Evolutionary conservation across 2,888 invertebrate species (phyloP), one percentile per base, ranked within the genome.

Genomic region (Erannis defoliaria): DNA sequence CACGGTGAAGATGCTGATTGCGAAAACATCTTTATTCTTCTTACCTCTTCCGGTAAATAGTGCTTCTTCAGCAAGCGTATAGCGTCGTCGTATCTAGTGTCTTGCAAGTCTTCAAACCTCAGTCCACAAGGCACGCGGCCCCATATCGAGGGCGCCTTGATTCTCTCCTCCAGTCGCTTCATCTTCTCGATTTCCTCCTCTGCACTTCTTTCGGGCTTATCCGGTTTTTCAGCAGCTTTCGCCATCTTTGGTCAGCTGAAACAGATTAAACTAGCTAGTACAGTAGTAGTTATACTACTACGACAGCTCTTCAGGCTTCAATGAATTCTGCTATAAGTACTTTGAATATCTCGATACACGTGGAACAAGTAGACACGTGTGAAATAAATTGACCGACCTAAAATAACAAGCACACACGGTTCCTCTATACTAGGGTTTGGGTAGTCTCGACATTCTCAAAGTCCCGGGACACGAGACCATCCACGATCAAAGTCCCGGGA

Each of bases 111-210:
- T 48, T 93, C 93, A 21, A 93, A 90, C 59, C 93, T 75, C 8
- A 93, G 49, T 0, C 93, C 93, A 51, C 87, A 84, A 0, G 90
- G 79, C 2, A 87, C 79, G 0, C 89, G 67, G 1, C 92, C 89
- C 93, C 93, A 93, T 14, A 93, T 85, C 0, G 89, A 89, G 0
- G 93, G 93, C 0, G 93, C 93, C 58, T 88, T 91, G 38, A 93
- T 93, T 21, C 93, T 78, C 6, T 88, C 89, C 64, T 93, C 93
- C 8, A 93, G 64, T 0, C 78, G 67, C 56, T 87, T 89, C 80
- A 93, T 90, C 70, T 89, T 91, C 48, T 86, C 87, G 9, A 91
- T 81, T 55, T 86, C 80, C 18, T 85, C 80, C 66, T 88, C 89
- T 5, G 86, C 88, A 29, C 70, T 80, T 55, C 18, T 29, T 18